phyloP scores from a whole-genome alignment of 2,888 invertebrate species.

The Sphaerophoria taeniata region DNA sequence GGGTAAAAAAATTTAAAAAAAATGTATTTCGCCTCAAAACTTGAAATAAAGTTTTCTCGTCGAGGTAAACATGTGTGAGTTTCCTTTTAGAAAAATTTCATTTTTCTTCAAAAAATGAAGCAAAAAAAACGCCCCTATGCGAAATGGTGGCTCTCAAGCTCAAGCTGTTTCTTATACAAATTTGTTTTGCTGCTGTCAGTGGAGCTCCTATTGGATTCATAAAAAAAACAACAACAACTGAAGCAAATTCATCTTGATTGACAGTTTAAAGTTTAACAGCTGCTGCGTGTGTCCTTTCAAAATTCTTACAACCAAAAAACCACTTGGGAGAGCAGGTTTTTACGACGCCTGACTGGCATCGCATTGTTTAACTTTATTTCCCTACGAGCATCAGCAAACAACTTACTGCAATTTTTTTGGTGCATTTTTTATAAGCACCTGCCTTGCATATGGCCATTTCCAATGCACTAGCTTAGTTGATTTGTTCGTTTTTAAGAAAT shows the following conservation, averaged over 20 bases:
- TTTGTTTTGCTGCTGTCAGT: neutral
- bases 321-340: neutral
- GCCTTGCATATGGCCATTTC: slow-evolving; percentile 11
- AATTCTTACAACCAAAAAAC: no score
- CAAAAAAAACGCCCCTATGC: neutral
- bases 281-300: no score
- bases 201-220: neutral
- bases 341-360: neutral
- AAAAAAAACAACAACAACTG: neutral
- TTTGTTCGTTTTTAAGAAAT: slow-evolving; percentile 4
- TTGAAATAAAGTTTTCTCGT: slow-evolving; percentile 36
- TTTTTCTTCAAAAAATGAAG: slow-evolving; percentile 1
- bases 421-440: slow-evolving; percentile 59
- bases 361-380: neutral
- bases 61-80: slow-evolving; percentile 37
- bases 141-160: neutral
- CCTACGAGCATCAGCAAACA: neutral
- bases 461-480: neutral
- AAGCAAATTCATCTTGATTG: neutral
- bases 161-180: neutral
- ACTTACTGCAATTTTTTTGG: slow-evolving; percentile 36
- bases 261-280: no score
- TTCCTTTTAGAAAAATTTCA: slow-evolving; percentile 14
- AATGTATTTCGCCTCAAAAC: slow-evolving; percentile 25
- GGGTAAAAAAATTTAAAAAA: neutral